Percentiles rank a stretch among this genome's conserved stretches.
These are phyloP conservation scores for Mesocentrotus franciscanus DNA, from an alignment of 53 echinoderm and acorn worm species.

Conservation along the genomic window DNA sequence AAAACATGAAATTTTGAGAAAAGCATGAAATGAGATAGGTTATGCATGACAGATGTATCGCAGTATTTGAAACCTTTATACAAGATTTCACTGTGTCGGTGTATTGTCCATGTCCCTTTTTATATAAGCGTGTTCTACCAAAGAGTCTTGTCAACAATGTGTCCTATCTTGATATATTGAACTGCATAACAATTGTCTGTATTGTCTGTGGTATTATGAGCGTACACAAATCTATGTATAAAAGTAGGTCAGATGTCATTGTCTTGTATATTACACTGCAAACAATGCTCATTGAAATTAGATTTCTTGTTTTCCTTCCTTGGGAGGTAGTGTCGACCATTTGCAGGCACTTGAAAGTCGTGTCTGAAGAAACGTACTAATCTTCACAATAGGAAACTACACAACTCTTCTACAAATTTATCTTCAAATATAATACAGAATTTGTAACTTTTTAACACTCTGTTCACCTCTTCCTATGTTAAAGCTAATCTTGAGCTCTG, in stretches of 20 bases:
- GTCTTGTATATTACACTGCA: background rate
- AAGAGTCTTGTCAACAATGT: background rate
- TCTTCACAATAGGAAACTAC: background rate
- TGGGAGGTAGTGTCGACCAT: background rate
- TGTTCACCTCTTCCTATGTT: too few species aligned
- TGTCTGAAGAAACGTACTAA: background rate
- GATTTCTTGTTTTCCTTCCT: background rate
- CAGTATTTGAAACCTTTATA: slow-evolving; percentile 27
- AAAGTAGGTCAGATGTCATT: background rate
- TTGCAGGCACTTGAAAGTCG: background rate
- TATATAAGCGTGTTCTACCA: background rate
- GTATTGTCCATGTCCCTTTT: background rate
- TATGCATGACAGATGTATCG: background rate
- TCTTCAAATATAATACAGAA: too few species aligned
- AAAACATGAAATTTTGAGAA: background rate
- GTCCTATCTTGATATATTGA: background rate
- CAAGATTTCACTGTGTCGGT: background rate
- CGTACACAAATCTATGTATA: background rate
- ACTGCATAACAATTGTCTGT: background rate
- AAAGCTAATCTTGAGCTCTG: too few species aligned
- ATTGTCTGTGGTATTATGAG: background rate
- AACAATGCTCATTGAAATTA: background rate
- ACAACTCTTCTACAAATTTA: too few species aligned
- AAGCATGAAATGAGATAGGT: background rate
- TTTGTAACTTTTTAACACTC: too few species aligned